Evolutionary conservation across 2,113 vertebrate genomes (phyloP).

Genomic region (Pteruthius melanotis): DNA sequence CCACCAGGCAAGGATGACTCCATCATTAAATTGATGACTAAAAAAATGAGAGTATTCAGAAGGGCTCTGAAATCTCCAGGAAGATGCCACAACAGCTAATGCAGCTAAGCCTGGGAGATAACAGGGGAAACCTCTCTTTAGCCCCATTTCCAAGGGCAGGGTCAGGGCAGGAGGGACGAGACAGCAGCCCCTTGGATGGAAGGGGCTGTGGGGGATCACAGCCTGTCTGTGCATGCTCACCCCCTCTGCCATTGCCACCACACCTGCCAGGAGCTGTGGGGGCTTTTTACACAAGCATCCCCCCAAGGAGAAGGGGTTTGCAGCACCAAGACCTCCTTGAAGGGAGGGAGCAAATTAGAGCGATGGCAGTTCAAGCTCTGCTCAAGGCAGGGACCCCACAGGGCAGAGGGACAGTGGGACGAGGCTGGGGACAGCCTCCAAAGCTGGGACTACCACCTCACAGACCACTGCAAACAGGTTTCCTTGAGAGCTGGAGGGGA

Average conservation of each 20-base stretch:
- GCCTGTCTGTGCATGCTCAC: neutral
- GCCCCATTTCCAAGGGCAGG: neutral
- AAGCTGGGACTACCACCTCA: neutral
- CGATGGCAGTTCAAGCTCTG: rapidly evolving
- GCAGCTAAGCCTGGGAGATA: neutral
- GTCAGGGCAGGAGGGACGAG: neutral
- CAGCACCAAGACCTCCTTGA: neutral
- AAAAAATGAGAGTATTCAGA: neutral
- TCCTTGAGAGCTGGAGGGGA: neutral
- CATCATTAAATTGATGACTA: neutral
- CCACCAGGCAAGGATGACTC: neutral
- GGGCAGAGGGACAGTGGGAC: neutral
- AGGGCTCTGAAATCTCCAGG: neutral
- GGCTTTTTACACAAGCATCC: rapidly evolving
- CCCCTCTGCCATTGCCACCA: neutral
- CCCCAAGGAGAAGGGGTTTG: neutral
- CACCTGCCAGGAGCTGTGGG: rapidly evolving
- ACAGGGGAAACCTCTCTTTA: neutral
- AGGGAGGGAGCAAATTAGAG: neutral
- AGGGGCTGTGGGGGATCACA: rapidly evolving
- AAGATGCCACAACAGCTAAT: neutral
- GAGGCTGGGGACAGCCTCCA: neutral
- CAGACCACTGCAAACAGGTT: neutral
- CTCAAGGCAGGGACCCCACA: rapidly evolving
- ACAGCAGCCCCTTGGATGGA: neutral